Evolutionary conservation across 2,113 vertebrate genomes (phyloP).

Genomic region (Macquaria ambigua): DNA sequence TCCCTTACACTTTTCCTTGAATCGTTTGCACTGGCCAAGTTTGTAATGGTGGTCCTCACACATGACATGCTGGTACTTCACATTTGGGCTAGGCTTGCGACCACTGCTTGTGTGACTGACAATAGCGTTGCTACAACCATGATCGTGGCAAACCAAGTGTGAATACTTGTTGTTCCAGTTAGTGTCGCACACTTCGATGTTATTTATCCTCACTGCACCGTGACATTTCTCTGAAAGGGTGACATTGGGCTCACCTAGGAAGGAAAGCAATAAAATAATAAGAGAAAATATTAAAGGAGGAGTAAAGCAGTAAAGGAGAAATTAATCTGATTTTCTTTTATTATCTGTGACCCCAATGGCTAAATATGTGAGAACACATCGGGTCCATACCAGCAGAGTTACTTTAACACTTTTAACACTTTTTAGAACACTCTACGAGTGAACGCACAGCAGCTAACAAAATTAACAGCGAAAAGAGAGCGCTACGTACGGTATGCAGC

Average conservation of each 20-base stretch:
- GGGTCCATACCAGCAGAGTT: background rate
- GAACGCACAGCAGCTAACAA: no score
- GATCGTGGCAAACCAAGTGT: constrained; percentile 54
- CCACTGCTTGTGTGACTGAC: rapidly evolving
- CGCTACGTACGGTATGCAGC: background rate
- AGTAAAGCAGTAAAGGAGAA: no score
- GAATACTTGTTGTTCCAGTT: rapidly evolving
- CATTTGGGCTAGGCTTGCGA: rapidly evolving
- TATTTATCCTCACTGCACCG: constrained; percentile 60
- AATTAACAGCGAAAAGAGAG: no score
- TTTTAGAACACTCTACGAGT: no score
- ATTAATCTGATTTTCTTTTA: no score
- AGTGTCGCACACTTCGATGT: background rate
- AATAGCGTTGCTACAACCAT: constrained; percentile 4
- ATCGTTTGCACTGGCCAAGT: constrained; percentile 67
- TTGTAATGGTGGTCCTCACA: constrained; percentile 45
- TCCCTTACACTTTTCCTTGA: rapidly evolving
- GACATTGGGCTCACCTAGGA: constrained; percentile 1
- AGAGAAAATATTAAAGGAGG: background rate
- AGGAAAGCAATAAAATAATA: background rate
- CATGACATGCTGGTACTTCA: background rate
- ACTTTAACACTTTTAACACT: no score
- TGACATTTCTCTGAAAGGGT: rapidly evolving
- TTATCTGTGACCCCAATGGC: no score
- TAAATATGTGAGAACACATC: background rate